Evolutionary conservation across 2,888 invertebrate genomes (phyloP), one percentile per base, ranked within the genome.

Genomic region (Ennomos quercinarius): DNA sequence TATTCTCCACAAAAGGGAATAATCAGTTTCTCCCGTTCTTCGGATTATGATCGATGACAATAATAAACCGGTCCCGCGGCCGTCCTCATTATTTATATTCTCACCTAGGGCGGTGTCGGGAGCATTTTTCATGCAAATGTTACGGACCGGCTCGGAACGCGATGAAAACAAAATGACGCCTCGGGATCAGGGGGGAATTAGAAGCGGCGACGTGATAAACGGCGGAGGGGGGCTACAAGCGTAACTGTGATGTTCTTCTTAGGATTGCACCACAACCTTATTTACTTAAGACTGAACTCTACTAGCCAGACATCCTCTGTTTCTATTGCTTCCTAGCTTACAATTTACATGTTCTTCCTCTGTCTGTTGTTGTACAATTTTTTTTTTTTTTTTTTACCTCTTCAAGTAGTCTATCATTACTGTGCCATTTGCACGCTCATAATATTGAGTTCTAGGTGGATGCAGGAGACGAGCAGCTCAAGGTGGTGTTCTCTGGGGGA

Each of bases 71-170:
- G 72, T 72, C 78, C 74, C 72, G 76, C 76, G 77, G 74, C 70
- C 76, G 74, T 71, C 62, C 73, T 77, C 86, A 85, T 86, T 86
- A 86, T 87, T 86, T 86, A 87, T 82, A 77, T 83, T 82, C 83
- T 75, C 84, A 84, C 84, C 83, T 84, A 80, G 76, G 76, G 70
- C 78, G 73, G 76, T 70, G 70, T 72, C 74, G 78, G 74, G 74
- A 73, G 74, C 74, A 83, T 87, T 85, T 85, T 84, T 83, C 84
- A 84, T 85, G 83, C 84, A 86, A 85, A 86, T 83, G 84, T 84
- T 76, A 77, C 74, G 71, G 64, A 54, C 39, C 52, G 47, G 67
- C 69, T 64, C 67, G 64, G 53, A 64, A 64, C 61, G 61, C 67
- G 65, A 66, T 63, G 64, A 65, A 64, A 67, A 69, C 65, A 67